Evolutionary conservation across 2,888 invertebrate genomes (phyloP), one percentile per base, ranked within the genome.

Genomic region (Stenotaenia linearis): DNA sequence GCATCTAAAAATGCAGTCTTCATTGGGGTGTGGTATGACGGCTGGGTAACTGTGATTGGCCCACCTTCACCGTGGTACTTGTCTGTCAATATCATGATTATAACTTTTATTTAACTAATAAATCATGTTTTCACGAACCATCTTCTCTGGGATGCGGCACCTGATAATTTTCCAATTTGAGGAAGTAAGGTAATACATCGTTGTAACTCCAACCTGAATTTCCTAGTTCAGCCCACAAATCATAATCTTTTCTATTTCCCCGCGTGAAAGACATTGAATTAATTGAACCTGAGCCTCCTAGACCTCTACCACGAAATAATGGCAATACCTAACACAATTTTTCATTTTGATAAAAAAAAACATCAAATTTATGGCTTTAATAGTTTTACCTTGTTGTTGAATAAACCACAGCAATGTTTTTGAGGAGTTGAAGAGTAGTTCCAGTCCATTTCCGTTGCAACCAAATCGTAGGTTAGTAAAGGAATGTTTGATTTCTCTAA

Each of bases 211-310:
- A 97, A 1, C 96, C 96, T 5, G 3, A 1, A 25, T 61, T 61
- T 25, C 61, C 61, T 7, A 7, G 4, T 21, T 21, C 1, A 15
- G 15, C 28, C 69, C 69, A 69, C 0, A 0, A 7, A 28, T 69
- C 69, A 28, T 25, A 69, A 69, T 69, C 96, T 0, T 92, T 88
- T 80, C 90, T 89, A 86, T 95, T 96, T 0, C 97, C 97, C 81
- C 97, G 88, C 12, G 18, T 7, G 18, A 10, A 69, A 12, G 15
- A 0, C 21, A 69, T n/a, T 0, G 25, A 4, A 12, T 69, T 21
- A 12, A 69, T 12, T 4, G 69, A 10, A 0, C 69, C 28, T 5
- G 69, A 1, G 5, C 69, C 69, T 15, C 69, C 69, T 7, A 69
- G 18, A 1, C 1, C 69, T 69, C 4, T 69, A 21, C 69, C 69